Base-by-base conservation (phyloP, 2,113 vertebrate species). In the Brachyhypopomus occidentalis region DNA sequence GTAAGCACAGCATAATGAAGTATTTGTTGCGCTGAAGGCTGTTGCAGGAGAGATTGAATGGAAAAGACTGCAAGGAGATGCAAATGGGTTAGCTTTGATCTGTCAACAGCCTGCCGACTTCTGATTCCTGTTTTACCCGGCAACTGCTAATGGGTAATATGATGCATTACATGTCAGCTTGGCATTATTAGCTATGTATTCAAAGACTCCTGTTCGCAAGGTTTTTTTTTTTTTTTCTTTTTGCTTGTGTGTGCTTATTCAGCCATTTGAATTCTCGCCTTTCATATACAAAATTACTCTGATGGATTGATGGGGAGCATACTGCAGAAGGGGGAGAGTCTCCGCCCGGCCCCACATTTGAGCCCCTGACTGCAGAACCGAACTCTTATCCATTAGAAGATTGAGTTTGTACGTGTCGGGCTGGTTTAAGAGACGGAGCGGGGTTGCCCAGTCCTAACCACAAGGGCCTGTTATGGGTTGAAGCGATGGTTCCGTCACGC, bases 251-350 rank as follows among this genome's bases (percentile, higher is more conserved):
- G 94, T 96, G 96, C 95, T 96, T 96, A 96, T 95, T 96, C 95
- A 98, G 96, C 95, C 93, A 91, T 96, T 95, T 96, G 94, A 95
- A 95, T 96, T 92, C 93, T 89, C 93, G 92, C 93, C 94, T 96
- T 95, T 96, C 94, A 94, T 93, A 93, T 93, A 94, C 94, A 94
- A 94, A 96, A 96, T 95, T 94, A 93, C 93, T 90, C 93, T 93
- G 91, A 95, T 94, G 91, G 93, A 95, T 94, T 94, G 94, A 94
- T 82, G 91, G 92, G 90, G 92, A 92, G 86, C 91, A 94, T 91
- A 92, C 92, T 93, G 92, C 91, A 93, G 92, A 70, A 63, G 93
- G 93, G 90, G 89, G 92, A 92, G 93, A 91, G 67, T 81, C 88
- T 92, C 90, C 88, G 64, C 78, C n/a, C n/a, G n/a, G n/a, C n/a